Evolutionary conservation across 2,797 vertebrate genomes (phyloP).

Genomic region (Diplodus puntazzo): DNA sequence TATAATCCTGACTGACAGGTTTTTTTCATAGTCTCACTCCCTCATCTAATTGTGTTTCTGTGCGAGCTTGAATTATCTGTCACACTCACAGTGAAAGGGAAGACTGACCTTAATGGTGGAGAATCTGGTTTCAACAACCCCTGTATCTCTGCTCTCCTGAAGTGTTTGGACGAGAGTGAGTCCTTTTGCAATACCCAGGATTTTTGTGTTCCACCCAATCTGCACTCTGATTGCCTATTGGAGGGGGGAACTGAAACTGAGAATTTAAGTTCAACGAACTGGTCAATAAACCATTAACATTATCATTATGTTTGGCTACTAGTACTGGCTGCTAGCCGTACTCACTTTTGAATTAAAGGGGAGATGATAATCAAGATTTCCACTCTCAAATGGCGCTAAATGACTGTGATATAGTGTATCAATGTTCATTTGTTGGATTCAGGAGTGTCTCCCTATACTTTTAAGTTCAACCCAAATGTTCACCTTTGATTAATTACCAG

Average conservation of each 20-base stretch:
- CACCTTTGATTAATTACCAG: background rate
- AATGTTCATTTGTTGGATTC: constrained; percentile 2
- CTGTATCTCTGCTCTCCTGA: background rate
- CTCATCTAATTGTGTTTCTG: constrained; percentile 33
- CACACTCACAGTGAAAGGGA: constrained; percentile 32
- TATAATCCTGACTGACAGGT: constrained; percentile 66
- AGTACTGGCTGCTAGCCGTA: constrained; percentile 21
- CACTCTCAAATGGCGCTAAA: constrained; percentile 11
- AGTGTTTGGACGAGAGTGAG: constrained; percentile 24
- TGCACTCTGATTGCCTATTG: background rate
- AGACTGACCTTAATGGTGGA: constrained; percentile 28
- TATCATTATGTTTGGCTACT: constrained; percentile 19
- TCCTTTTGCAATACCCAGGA: background rate
- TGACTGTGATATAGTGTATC: constrained; percentile 21
- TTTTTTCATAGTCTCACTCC: constrained; percentile 24
- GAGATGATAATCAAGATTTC: constrained; percentile 23
- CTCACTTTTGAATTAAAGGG: constrained; percentile 20
- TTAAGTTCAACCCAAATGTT: background rate
- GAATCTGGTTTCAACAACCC: constrained; percentile 35
- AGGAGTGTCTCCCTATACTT: constrained; percentile 9
- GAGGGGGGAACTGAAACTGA: constrained; percentile 16
- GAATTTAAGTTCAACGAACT: constrained; percentile 36
- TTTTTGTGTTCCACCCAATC: constrained; percentile 12
- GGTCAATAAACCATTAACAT: constrained; percentile 58
- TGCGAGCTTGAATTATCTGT: constrained; percentile 39